Percentiles rank a stretch among this genome's conserved stretches.
These are phyloP conservation scores for Bucco capensis DNA, from an alignment of 2,113 vertebrate species.

Conservation along the genomic window DNA sequence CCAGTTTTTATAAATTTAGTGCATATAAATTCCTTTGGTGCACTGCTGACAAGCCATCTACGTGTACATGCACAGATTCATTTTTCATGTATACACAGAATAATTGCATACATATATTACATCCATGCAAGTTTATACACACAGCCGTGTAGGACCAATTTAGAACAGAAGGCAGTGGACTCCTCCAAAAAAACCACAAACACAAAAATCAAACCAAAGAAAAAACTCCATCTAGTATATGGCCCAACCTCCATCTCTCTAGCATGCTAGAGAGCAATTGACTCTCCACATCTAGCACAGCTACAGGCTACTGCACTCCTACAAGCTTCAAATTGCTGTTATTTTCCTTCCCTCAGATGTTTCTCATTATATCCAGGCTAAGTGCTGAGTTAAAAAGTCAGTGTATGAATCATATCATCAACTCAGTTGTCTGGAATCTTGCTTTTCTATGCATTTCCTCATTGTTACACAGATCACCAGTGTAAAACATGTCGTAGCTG, in stretches of 20 bases:
- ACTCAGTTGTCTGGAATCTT: not conserved
- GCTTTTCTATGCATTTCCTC: slow-evolving; percentile 4
- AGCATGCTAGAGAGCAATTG: not conserved
- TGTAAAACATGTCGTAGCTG: not conserved
- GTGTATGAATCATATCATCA: not conserved
- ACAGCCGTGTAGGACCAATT: not conserved
- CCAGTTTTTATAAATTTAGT: not conserved
- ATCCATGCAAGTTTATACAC: not conserved
- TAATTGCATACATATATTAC: not conserved
- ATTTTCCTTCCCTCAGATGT: slow-evolving; percentile 7
- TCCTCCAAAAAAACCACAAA: not conserved
- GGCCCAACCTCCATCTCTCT: not conserved
- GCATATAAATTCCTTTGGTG: not conserved
- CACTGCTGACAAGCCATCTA: not conserved
- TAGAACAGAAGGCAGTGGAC: not conserved
- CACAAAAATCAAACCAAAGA: not conserved
- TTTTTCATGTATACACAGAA: not conserved
- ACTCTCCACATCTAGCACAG: not conserved
- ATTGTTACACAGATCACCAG: not conserved
- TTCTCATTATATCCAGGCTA: slow-evolving; percentile 4
- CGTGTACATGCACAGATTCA: not conserved
- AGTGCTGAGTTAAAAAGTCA: not conserved
- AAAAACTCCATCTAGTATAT: not conserved
- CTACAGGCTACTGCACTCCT: not conserved
- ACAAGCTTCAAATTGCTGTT: not conserved